A percentile compares a stretch with the other conserved stretches of the same genome.
phyloP scores from a whole-genome alignment of 1,140 invertebrate genomes.

The Micrasema minimum region DNA sequence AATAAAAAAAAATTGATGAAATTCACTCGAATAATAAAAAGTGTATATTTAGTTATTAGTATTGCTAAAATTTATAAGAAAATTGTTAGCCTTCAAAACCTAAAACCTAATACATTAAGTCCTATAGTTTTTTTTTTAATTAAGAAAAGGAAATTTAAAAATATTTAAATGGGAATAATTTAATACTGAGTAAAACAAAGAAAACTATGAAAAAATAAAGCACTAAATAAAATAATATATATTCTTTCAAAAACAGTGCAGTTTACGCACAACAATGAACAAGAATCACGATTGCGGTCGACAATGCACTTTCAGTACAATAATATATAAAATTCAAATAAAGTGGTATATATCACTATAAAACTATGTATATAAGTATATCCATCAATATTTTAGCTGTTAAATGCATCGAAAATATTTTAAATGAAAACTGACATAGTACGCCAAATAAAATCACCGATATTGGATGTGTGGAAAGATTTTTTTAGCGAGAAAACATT shows the following conservation, averaged over 20 bases:
- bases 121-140: slow-evolving; percentile 25
- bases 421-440: slow-evolving; percentile 8
- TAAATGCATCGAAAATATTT: slow-evolving; percentile 17
- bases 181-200: slow-evolving; percentile 10
- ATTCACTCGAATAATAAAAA: slow-evolving; percentile 19
- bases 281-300: neutral
- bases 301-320: neutral
- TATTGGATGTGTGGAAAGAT: neutral
- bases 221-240: slow-evolving; percentile 14
- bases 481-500: neutral
- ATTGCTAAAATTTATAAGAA: slow-evolving; percentile 42
- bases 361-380: slow-evolving; percentile 26
- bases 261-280: neutral
- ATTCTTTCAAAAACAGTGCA: slow-evolving; percentile 9
- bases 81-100: slow-evolving; percentile 42
- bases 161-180: neutral
- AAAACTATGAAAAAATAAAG: slow-evolving; percentile 4
- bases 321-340: neutral
- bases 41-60: slow-evolving; percentile 44
- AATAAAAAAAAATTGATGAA: slow-evolving; percentile 18
- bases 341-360: slow-evolving; percentile 11
- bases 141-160: slow-evolving; percentile 3
- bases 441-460: neutral
- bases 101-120: slow-evolving; percentile 35
- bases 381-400: slow-evolving; percentile 14